A percentile compares a stretch with the other conserved stretches of the same genome.
Conservation (phyloP, 1,140 invertebrate genomes). For the Trichogramma pretiosum region DNA sequence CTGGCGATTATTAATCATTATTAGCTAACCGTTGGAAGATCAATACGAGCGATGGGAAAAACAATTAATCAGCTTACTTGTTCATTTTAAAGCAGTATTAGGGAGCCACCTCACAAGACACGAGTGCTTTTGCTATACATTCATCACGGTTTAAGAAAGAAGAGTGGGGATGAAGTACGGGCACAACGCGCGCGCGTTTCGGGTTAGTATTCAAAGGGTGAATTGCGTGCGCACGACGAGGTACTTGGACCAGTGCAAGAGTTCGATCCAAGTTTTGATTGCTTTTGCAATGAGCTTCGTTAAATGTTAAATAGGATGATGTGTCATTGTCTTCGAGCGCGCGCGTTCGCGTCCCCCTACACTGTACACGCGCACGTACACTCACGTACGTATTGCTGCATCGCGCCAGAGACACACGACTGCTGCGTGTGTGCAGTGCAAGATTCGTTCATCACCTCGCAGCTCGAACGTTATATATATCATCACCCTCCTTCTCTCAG, state of each 20-base stretch:
- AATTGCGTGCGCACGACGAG: background rate
- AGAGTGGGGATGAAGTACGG: background rate
- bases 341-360: background rate
- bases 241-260: slow-evolving; percentile 15
- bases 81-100: slow-evolving; percentile 20
- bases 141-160: background rate
- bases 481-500: too few species aligned
- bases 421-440: too few species aligned
- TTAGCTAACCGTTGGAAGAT: background rate
- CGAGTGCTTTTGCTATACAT: too few species aligned
- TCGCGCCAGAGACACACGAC: background rate
- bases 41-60: slow-evolving; percentile 17
- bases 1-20: slow-evolving; percentile 2
- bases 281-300: slow-evolving; percentile 43
- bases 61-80: slow-evolving; percentile 23
- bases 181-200: slow-evolving; percentile 3
- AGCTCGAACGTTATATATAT: too few species aligned
- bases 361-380: background rate
- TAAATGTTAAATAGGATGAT: slow-evolving; percentile 41
- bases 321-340: slow-evolving; percentile 26
- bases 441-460: too few species aligned
- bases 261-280: slow-evolving; percentile 41
- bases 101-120: too few species aligned
- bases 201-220: slow-evolving; percentile 5
- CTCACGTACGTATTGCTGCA: background rate